phyloP scores from a whole-genome alignment of 2,888 invertebrate genomes.

The Stenotaenia linearis region DNA sequence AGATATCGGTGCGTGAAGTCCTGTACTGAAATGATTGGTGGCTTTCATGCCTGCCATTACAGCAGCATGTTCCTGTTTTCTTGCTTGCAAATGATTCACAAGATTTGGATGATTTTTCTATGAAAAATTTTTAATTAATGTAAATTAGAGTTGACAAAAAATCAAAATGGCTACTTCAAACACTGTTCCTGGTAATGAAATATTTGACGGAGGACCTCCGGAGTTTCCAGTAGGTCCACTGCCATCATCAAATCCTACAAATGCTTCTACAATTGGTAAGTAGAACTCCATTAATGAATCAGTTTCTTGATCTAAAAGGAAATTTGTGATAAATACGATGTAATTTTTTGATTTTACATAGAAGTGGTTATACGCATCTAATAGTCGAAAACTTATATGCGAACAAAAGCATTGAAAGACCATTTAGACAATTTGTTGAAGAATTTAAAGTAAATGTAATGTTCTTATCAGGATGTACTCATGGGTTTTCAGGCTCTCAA shows the following conservation, averaged over 20 bases:
- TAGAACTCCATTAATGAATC: constrained; percentile 33
- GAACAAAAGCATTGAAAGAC: too few species aligned
- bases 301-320: constrained; percentile 30
- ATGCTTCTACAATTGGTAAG: constrained; percentile 32
- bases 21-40: constrained; percentile 19
- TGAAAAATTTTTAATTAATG: too few species aligned
- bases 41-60: constrained; percentile 31
- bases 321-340: too few species aligned
- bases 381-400: too few species aligned
- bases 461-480: too few species aligned
- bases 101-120: constrained; percentile 32
- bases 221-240: constrained; percentile 14
- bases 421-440: too few species aligned
- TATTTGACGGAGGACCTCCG: background rate
- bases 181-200: constrained; percentile 24
- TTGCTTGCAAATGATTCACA: constrained; percentile 30
- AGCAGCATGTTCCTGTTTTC: constrained; percentile 30
- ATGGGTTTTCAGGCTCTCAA: too few species aligned
- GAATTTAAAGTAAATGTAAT: too few species aligned
- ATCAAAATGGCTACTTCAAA: constrained; percentile 26
- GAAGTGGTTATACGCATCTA: too few species aligned
- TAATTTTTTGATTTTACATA: too few species aligned
- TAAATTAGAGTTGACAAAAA: background rate
- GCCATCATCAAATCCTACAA: constrained; percentile 33
- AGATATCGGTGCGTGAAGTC: constrained; percentile 27